A percentile compares a stretch with the other conserved stretches of the same genome.
These are phyloP conservation scores for Pyrrhura leucotis DNA, from an alignment of 2,797 vertebrate genomes.

Conservation along the genomic window DNA sequence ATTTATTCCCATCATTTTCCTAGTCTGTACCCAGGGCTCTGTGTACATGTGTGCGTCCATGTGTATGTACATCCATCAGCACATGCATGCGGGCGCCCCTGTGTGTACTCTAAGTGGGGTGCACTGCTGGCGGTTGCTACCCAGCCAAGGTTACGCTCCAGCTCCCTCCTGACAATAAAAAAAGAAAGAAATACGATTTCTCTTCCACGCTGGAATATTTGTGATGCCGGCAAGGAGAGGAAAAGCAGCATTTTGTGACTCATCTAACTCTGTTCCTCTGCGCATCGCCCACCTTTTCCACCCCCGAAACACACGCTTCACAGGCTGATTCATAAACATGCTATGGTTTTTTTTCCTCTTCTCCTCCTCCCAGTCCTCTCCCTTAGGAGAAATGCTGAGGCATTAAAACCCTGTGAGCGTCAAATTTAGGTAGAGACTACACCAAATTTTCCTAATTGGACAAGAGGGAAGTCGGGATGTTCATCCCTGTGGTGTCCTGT, in stretches of 20 bases:
- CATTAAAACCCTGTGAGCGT: background rate
- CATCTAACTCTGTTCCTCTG: slow-evolving; percentile 64
- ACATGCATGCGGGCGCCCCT: rapidly evolving
- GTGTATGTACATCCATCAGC: rapidly evolving
- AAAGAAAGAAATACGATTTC: background rate
- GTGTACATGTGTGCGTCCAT: rapidly evolving
- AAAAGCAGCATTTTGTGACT: slow-evolving; percentile 67
- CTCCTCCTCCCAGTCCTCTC: background rate
- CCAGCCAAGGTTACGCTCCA: slow-evolving; percentile 11
- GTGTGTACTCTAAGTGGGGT: rapidly evolving
- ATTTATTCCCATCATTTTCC: background rate
- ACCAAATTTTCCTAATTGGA: background rate
- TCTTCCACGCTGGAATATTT: background rate
- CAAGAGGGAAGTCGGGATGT: background rate
- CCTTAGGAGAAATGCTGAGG: slow-evolving; percentile 46
- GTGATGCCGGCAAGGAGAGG: slow-evolving; percentile 1
- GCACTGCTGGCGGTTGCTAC: background rate
- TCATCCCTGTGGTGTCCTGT: rapidly evolving
- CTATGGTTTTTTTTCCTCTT: background rate
- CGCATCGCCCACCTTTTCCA: slow-evolving; percentile 69
- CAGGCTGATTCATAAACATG: slow-evolving; percentile 71
- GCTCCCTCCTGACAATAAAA: background rate
- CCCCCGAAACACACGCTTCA: slow-evolving; percentile 68
- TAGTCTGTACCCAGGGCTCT: background rate
- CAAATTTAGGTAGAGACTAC: background rate